Base-by-base conservation (phyloP, 2,797 vertebrate genomes). In the Squalus acanthias region DNA sequence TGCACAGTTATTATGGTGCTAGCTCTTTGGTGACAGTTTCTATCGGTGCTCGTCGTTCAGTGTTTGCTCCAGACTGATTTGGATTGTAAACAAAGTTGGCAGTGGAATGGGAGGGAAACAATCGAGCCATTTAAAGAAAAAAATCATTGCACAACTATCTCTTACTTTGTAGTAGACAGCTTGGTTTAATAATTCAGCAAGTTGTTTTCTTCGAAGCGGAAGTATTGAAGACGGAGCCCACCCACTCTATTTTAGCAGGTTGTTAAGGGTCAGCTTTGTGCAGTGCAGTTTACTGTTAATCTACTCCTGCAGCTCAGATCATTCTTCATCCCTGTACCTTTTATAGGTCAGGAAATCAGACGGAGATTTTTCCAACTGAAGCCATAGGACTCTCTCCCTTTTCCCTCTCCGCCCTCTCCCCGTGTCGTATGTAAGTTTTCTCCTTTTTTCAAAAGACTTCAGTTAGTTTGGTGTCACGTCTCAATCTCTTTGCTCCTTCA, bases 41-140 rank as follows among this genome's bases (percentile, higher is more conserved):
- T 33, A 29, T 6, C 29, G 3, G 8, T 22, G 60, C 17, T 65
- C 17, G 17, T 46, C 39, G 15, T 46, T 82, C 79, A n/a, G n/a
- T 39, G 7, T 67, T 46, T 39, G 17, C 91, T 24, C 22, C 15
- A 92, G 60, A 8, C 15, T 20, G 5, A 20, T 92, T 93, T 69
- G n/a, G 91, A 67, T 67, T 69, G 79, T 93, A n/a, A 67, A 46
- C 91, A 92, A 92, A 92, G 60, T 67, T 93, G 60, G 20, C 22
- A 93, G n/a, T 9, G 33, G 33, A 65, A 17, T 65, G 29, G 88
- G 33, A 33, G 29, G 12, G n/a, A 8, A 39, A 63, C 60, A 39
- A 93, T 69, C 0, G n/a, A 93, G 17, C 60, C 60, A 67, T 67
- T 93, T 10, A 15, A 20, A 20, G 6, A 20, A 20, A 93, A 20